Evolutionary conservation across 2,113 vertebrate species (phyloP).

Genomic region (Trachemys scripta): DNA sequence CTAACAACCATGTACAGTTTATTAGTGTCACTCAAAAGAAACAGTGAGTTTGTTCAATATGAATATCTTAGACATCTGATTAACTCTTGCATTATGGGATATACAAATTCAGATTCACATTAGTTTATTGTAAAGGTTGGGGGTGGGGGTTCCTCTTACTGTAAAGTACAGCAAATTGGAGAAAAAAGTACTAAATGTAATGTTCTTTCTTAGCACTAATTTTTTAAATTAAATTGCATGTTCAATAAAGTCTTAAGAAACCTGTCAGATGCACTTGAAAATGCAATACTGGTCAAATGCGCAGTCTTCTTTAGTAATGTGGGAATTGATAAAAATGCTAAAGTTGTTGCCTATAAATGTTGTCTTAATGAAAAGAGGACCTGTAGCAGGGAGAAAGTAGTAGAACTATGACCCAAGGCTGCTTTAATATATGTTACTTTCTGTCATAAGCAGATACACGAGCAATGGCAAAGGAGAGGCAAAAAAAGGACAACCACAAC

Average conservation of each 20-base stretch:
- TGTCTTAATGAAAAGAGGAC: neutral
- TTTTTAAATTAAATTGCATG: neutral
- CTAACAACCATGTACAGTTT: constrained; percentile 81
- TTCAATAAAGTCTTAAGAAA: neutral
- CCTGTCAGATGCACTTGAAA: neutral
- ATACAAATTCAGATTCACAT: constrained; percentile 54
- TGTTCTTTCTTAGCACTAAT: neutral
- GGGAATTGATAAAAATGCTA: constrained; percentile 21
- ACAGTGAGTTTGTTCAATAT: constrained; percentile 50
- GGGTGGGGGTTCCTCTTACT: neutral
- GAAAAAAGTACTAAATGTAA: neutral
- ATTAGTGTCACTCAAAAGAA: constrained; percentile 66
- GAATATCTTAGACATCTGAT: constrained; percentile 61
- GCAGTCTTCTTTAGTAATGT: neutral
- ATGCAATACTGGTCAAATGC: neutral
- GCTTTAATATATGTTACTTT: constrained; percentile 74
- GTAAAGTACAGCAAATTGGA: constrained; percentile 43
- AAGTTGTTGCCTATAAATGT: neutral
- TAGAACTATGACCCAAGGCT: constrained; percentile 21
- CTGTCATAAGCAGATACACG: constrained; percentile 90
- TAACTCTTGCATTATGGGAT: constrained; percentile 62
- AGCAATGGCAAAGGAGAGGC: constrained; percentile 94
- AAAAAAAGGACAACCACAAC: constrained; percentile 99
- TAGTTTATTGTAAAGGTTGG: neutral
- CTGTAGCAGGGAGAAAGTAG: constrained; percentile 16